Evolutionary conservation across 2,113 vertebrate species (phyloP), one percentile per base, ranked within the genome.

Genomic region (Penelope pileata): DNA sequence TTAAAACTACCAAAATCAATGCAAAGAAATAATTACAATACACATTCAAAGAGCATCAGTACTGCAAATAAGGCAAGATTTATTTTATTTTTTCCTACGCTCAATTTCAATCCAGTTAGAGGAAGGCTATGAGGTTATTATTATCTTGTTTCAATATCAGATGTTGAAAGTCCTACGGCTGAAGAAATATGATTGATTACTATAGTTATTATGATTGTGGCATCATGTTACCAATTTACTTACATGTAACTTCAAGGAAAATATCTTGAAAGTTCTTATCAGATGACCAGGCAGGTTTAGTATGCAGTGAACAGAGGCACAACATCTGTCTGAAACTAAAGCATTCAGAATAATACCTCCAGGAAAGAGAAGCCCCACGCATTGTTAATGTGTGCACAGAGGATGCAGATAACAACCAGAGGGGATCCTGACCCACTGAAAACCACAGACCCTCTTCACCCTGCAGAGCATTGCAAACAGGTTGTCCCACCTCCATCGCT

Each of bases 71-170:
- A 76, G 30, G 9, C 73, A 83, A 42, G 8, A 7, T 42, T 70
- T 90, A 5, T 15, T 7, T 16, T 58, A 23, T 24, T 84, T 42
- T 79, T 45, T 11, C 12, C 23, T 76, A 48, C 36, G 82, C 62
- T 96, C 78, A 90, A 73, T 97, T 97, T 97, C 80, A 91, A 54
- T 76, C 91, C 74, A 80, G 64, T 89, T 95, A 90, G 26, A 88
- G 34, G 47, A 97, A 87, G 84, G 73, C 34, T 68, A 53, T 87
- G 90, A 94, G 64, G 34, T n/a, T 81, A 27, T 50, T 89, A 83
- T 86, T 91, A 10, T 51, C 87, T 87, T 91, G 53, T 86, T 96
- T 96, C 56, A 68, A 77, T 96, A 86, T 79, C 51, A 87, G 60
- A 48, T 62, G 73, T 82, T 88, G 88, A 92, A 63, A 14, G 8